These are phyloP conservation scores for Nibea coibor DNA, from an alignment of 2,113 vertebrate species.

Conservation along the genomic window DNA sequence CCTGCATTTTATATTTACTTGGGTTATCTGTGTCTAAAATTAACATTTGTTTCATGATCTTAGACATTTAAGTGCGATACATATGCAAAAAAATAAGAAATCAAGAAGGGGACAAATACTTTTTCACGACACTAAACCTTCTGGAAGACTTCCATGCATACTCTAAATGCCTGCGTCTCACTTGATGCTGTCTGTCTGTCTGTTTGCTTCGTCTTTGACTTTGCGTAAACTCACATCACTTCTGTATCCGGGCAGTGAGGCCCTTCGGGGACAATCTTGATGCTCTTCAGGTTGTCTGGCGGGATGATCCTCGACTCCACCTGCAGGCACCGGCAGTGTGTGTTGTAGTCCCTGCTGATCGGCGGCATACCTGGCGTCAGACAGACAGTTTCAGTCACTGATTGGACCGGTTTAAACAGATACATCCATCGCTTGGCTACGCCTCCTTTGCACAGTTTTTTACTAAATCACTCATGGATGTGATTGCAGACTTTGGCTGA, in stretches of 20 bases:
- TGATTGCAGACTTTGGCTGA: too few species aligned
- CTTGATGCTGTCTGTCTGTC: too few species aligned
- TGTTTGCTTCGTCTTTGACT: not conserved
- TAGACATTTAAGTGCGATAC: too few species aligned
- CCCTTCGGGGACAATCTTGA: slow-evolving; percentile 78
- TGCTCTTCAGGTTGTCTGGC: slow-evolving; percentile 71
- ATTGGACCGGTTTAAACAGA: not conserved
- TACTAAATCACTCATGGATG: too few species aligned
- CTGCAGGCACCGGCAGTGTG: slow-evolving; percentile 77
- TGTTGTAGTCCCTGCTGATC: slow-evolving; percentile 75
- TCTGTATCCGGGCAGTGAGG: slow-evolving; percentile 77
- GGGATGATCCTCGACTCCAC: slow-evolving; percentile 83
- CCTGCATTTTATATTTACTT: too few species aligned
- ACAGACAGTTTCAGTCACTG: not conserved
- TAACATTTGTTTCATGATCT: too few species aligned
- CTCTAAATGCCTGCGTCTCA: too few species aligned
- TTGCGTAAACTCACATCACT: slow-evolving; percentile 78
- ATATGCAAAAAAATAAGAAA: too few species aligned
- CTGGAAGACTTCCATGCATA: too few species aligned
- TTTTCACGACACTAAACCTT: too few species aligned
- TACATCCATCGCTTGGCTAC: rapidly evolving
- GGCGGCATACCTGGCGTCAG: slow-evolving; percentile 74
- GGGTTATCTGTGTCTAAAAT: too few species aligned
- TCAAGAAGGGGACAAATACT: too few species aligned
- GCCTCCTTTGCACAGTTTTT: not conserved